Evolutionary conservation across 2,113 vertebrate species (phyloP).

Genomic region (Numida meleagris): DNA sequence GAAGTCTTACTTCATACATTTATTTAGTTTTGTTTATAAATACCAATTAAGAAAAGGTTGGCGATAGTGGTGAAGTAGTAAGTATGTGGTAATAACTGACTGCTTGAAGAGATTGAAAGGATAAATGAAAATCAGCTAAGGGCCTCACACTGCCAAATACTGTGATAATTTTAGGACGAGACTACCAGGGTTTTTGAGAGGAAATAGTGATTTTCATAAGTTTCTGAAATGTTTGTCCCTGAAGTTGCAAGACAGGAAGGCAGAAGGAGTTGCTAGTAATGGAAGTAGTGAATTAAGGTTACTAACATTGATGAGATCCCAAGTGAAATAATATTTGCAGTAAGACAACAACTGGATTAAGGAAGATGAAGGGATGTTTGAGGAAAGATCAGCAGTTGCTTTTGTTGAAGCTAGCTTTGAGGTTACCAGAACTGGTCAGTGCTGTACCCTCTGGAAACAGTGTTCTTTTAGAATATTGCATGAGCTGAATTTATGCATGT

Average conservation of each 20-base stretch:
- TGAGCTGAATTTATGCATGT: background rate
- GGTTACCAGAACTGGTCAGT: background rate
- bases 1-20: background rate
- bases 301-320: background rate
- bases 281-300: background rate
- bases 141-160: background rate
- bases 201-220: background rate
- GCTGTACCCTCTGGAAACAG: background rate
- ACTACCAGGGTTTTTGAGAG: background rate
- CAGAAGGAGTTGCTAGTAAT: background rate
- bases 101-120: background rate
- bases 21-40: background rate
- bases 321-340: background rate
- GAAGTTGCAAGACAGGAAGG: background rate
- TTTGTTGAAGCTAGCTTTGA: background rate
- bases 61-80: background rate
- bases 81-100: background rate
- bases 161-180: background rate
- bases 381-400: background rate
- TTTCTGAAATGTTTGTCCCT: background rate
- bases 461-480: background rate
- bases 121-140: background rate
- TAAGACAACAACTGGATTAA: accelerated
- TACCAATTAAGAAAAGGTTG: background rate
- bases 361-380: background rate